Conservation (phyloP, 2,113 vertebrate species). For the Anoura caudifer region DNA sequence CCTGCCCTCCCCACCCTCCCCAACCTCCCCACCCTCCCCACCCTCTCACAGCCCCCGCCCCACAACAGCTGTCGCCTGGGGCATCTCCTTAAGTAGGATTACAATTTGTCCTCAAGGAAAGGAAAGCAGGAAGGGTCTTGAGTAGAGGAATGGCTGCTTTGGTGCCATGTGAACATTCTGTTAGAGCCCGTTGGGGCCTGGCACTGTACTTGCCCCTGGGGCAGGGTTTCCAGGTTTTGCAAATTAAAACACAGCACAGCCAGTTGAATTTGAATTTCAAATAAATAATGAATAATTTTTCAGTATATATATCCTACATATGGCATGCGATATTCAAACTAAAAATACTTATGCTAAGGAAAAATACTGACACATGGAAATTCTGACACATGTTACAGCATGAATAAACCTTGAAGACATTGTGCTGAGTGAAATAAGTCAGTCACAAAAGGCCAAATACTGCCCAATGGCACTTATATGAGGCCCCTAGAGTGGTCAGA, state of each 20-base stretch:
- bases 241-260: background rate
- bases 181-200: background rate
- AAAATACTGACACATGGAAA: background rate
- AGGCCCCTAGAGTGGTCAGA: background rate
- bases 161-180: background rate
- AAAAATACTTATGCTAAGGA: background rate
- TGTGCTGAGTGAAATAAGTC: background rate
- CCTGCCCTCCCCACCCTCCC: no score
- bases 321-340: background rate
- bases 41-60: background rate
- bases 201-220: background rate
- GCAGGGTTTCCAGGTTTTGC: background rate
- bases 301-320: background rate
- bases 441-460: background rate
- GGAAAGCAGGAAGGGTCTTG: background rate
- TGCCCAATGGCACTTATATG: background rate
- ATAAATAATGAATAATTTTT: background rate
- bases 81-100: background rate
- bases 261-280: background rate
- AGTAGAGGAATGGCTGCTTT: background rate
- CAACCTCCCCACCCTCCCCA: no score
- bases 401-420: background rate
- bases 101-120: background rate
- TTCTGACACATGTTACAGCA: background rate
- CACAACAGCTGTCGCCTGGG: background rate